Conservation (phyloP, 2,888 invertebrate genomes). For the Gymnocheta viridis region DNA sequence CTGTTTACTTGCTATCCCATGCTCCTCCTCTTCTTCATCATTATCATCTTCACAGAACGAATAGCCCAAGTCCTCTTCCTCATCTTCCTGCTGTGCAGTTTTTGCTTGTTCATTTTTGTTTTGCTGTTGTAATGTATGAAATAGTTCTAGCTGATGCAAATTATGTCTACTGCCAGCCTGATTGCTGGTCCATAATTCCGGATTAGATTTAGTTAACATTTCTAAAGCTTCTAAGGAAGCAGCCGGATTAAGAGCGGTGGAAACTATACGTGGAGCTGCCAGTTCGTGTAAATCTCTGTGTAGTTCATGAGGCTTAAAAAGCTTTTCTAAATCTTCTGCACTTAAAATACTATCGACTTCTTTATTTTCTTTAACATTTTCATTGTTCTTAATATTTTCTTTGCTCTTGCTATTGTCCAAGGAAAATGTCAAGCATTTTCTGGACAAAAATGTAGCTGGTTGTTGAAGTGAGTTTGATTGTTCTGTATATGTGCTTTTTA, state of each 20-base stretch:
- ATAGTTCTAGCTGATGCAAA: slow-evolving; percentile 73
- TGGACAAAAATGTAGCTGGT: background rate
- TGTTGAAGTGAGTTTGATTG: background rate
- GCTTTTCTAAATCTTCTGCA: slow-evolving; percentile 29
- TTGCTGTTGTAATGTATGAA: slow-evolving; percentile 70
- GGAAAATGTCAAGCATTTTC: slow-evolving; percentile 18
- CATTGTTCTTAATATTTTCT: background rate
- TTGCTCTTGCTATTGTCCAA: background rate
- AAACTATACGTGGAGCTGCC: background rate
- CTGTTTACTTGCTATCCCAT: background rate
- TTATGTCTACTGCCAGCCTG: slow-evolving; percentile 71
- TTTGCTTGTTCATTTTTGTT: slow-evolving; percentile 21
- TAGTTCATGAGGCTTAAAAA: slow-evolving; percentile 25
- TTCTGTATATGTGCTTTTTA: background rate
- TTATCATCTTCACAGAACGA: slow-evolving; percentile 77
- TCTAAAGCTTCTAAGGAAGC: slow-evolving; percentile 78
- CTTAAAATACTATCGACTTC: background rate
- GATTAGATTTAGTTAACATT: slow-evolving; percentile 76
- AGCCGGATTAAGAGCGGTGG: slow-evolving; percentile 75
- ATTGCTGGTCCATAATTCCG: slow-evolving; percentile 74
- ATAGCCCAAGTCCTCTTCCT: slow-evolving; percentile 78
- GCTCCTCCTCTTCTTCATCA: slow-evolving; percentile 27
- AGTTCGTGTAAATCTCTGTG: background rate
- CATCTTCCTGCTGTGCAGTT: slow-evolving; percentile 59
- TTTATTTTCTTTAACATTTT: background rate